Base-by-base conservation (phyloP, 2,797 vertebrate genomes). In the Ctenochaetus hawaiiensis region DNA sequence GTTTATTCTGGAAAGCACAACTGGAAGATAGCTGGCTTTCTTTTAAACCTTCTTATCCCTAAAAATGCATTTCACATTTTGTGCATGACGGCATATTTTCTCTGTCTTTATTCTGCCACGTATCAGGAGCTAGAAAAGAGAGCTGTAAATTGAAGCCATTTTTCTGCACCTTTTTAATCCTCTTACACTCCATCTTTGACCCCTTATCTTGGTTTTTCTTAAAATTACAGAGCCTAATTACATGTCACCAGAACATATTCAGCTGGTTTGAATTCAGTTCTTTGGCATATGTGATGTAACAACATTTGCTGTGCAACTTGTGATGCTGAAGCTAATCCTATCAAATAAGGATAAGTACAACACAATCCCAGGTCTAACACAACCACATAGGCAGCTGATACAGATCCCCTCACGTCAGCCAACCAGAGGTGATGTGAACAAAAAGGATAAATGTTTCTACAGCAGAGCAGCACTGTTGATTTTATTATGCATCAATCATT, bases 301-400 rank as follows among this genome's bases (percentile, higher is more conserved):
- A 64, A 68, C 71, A 83, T 89, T 73, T 85, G 64, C 81, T 45
- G 63, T 58, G 30, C 68, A 70, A 73, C 84, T 82, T 72, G 66
- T 77, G 65, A 77, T 72, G 87, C 83, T 54, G 78, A 72, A 77
- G 70, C 78, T 92, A 94, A 94, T 94, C 91, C 89, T 82, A 78
- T 93, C 78, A 91, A 89, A 94, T 83, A 70, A 83, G 81, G 84
- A 91, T 90, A 91, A 90, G 86, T 78, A 79, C 49, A 72, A 66
- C 86, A 80, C 79, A 86, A 90, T 90, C 77, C 77, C 75, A 77
- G 86, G 88, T 92, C 79, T 87, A 91, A 90, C 87, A 88, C 81
- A 90, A 77, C 62, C 88, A 84, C 86, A 83, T 58, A 85, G 60
- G 60, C 43, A 59, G 58, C 75, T 68, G 80, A 90, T 88, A 80